These are phyloP conservation scores for Tenodera sinensis DNA, from an alignment of 2,888 invertebrate genomes.

Conservation along the genomic window DNA sequence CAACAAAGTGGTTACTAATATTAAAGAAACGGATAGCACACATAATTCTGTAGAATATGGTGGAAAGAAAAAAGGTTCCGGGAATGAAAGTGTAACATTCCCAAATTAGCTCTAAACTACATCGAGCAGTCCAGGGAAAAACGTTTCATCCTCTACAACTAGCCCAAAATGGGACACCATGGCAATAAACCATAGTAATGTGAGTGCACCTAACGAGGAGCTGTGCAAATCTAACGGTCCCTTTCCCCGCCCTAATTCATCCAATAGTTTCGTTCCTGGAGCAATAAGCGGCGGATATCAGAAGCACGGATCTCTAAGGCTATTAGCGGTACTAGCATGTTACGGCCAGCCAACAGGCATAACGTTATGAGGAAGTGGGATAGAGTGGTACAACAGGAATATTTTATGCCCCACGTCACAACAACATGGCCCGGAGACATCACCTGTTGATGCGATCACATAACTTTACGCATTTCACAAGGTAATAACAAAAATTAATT, in stretches of 20 bases:
- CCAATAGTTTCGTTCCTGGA: neutral
- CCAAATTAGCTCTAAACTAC: no score
- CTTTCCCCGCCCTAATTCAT: neutral
- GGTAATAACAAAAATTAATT: no score
- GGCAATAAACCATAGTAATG: no score
- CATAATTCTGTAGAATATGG: no score
- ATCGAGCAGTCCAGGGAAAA: no score
- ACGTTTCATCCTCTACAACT: no score
- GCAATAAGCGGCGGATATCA: neutral
- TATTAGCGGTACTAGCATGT: neutral
- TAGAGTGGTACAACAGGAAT: neutral
- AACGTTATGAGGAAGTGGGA: neutral
- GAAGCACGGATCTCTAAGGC: neutral
- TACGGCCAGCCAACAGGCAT: neutral
- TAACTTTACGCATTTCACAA: no score
- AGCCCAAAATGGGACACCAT: no score
- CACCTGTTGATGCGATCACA: neutral
- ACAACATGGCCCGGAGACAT: neutral
- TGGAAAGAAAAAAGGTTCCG: no score
- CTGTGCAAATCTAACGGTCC: neutral
- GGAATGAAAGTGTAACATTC: no score
- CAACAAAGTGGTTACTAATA: no score
- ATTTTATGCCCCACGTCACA: neutral
- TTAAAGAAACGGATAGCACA: no score
- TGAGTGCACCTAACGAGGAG: neutral